Evolutionary conservation across 2,113 vertebrate species (phyloP).

Genomic region (Rhinolophus ferrumequinum): DNA sequence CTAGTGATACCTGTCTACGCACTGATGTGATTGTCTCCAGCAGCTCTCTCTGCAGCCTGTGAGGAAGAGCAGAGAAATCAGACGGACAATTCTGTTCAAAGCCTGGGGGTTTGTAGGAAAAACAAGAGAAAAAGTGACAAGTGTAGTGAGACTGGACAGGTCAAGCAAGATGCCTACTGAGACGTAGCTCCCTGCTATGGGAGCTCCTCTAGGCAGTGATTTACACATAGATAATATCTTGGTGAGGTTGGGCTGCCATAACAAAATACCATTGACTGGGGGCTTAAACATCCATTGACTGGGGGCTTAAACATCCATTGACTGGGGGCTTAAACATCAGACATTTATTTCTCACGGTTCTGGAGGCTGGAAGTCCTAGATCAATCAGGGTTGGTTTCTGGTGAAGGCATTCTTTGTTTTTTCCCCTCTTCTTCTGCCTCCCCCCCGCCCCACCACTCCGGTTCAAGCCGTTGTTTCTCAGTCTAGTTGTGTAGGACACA

Average conservation of each 20-base stretch:
- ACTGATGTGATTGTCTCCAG: neutral
- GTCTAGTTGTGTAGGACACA: too few relatives aligned
- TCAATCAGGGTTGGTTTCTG: neutral
- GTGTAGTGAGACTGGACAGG: neutral
- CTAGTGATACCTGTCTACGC: neutral
- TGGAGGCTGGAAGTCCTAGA: neutral
- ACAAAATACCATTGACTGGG: neutral
- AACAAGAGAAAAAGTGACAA: neutral
- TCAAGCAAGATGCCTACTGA: neutral
- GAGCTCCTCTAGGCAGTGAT: neutral
- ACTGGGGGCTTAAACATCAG: neutral
- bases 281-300: neutral
- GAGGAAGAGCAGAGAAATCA: neutral
- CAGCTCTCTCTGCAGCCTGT: neutral
- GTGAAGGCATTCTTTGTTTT: neutral
- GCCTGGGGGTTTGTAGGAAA: neutral
- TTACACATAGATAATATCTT: neutral
- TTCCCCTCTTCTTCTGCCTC: too few relatives aligned
- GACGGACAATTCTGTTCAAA: neutral
- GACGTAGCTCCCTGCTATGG: neutral
- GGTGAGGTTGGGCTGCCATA: neutral
- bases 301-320: neutral
- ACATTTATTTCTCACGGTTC: neutral
- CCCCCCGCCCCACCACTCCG: too few relatives aligned
- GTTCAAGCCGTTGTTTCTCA: too few relatives aligned